Evolutionary conservation across 2,888 invertebrate species (phyloP), one percentile per base, ranked within the genome.

Genomic region (Seira musarum): DNA sequence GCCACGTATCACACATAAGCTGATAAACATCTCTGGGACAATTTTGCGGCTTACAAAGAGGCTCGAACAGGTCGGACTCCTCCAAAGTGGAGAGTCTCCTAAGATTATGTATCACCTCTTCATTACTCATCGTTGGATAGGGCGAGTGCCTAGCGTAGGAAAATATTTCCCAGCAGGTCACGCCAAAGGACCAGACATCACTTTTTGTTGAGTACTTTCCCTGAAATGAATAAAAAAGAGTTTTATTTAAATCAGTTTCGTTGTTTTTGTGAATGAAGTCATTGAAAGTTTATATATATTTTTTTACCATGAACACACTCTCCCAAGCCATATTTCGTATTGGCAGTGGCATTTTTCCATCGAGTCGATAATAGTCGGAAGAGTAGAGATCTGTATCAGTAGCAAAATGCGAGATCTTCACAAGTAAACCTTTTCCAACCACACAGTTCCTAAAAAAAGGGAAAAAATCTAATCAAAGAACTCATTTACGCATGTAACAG

Each of bases 301-400:
- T n/a, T n/a, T 90, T 91, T 89, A 95, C 95, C 88, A 92, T 89
- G 84, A 94, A 92, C 77, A 95, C 92, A 1, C 94, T 93, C 89
- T 96, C 96, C 95, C 95, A 95, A 0, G 96, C 94, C 91, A 96
- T 95, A 96, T 96, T 96, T 69, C 97, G 91, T 74, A 97, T 92
- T 0, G 97, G 96, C 86, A 97, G 89, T 1, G 94, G 93, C 73
- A 93, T 92, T 86, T 94, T 94, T 0, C 94, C 95, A 87, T 94
- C 95, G 35, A 94, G 93, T 88, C 93, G 93, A 90, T 94, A 95
- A 89, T 96, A 96, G 88, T 96, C 96, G 82, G 91, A 90, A 5
- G 92, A 90, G 88, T 95, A 95, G 17, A 93, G 89, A 88, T 95
- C 94, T 89, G 94, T 94, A 90, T 95, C 94, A 19, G 95, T 94